These are phyloP conservation scores for Cephus runcator DNA, from an alignment of 2,888 invertebrate genomes.

Conservation along the genomic window DNA sequence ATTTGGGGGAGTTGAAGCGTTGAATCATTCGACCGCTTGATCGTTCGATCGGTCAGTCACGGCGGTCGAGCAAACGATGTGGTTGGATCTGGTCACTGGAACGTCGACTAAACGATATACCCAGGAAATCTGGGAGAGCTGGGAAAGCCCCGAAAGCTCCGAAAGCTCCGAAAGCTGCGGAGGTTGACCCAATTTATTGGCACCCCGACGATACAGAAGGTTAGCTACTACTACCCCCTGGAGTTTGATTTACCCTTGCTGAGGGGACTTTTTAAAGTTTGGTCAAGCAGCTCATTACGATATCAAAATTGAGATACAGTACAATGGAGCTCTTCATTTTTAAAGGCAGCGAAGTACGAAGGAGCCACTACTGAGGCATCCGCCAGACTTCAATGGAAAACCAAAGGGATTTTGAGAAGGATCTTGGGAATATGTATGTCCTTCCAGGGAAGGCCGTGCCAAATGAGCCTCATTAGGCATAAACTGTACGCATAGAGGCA, in stretches of 20 bases:
- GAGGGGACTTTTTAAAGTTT: neutral
- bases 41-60: constrained; percentile 19
- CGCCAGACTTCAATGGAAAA: neutral
- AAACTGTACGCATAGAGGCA: constrained; percentile 16
- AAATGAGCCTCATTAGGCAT: constrained; percentile 53
- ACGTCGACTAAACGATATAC: neutral
- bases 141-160: neutral
- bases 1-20: neutral
- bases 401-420: neutral
- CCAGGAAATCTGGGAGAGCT: neutral
- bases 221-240: neutral
- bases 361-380: neutral
- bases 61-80: constrained; percentile 29
- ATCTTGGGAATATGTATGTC: neutral
- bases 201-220: neutral
- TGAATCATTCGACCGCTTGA: neutral
- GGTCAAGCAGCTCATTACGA: neutral
- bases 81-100: constrained; percentile 28
- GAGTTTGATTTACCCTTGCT: neutral
- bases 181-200: neutral
- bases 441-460: constrained; percentile 31
- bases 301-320: neutral
- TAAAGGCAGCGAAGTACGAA: neutral
- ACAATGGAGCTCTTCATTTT: neutral
- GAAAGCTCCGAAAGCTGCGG: neutral